Evolutionary conservation across 53 echinoderm and acorn worm genomes (phyloP), one percentile per base, ranked within the genome.

Genomic region (Antedon mediterranea): DNA sequence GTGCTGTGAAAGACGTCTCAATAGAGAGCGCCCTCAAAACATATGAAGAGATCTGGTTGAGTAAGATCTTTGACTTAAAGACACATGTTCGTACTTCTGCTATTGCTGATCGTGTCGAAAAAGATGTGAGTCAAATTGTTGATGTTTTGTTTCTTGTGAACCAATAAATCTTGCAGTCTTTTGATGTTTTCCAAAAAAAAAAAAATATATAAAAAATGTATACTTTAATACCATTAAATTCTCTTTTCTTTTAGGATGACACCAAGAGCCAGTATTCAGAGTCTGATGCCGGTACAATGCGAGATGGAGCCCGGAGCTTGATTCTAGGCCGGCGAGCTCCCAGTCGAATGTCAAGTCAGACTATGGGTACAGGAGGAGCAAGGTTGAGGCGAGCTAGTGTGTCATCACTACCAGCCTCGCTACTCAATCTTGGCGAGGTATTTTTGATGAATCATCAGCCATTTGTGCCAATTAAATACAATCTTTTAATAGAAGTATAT

Each of bases 21-120:
- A 95, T 95, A 27, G 97, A 95, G 84, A 92, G 92, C 28, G 97
- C 97, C 79, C 87, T 95, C 32, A 95, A 92, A 82, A 95, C 97
- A 0, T 95, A 95, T 74, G 97, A 95, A 75, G 97, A 92, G 79
- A 95, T 95, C 78, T 95, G 97, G 97, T 81, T 95, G 82, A 95
- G 97, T 72, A 95, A 95, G 71, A 85, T 95, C 72, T 95, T 95
- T 88, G 97, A 95, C 76, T 44, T 89, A 73, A 87, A 91, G 78
- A 80, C 92, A 32, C 97, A 95, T 79, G 97, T 89, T 43, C 82
- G 97, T 29, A 77, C 83, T 18, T 43, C 92, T 29, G 44, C 77
- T 18, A 79, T 79, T 0, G 82, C 77, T 11, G 92, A 92, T 41
- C 89, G 87, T 77, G 79, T 73, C 11, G 95, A 93, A 32, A 93